These are phyloP conservation scores for Psittacula derbiana DNA, from an alignment of 2,797 vertebrate species.

Conservation along the genomic window DNA sequence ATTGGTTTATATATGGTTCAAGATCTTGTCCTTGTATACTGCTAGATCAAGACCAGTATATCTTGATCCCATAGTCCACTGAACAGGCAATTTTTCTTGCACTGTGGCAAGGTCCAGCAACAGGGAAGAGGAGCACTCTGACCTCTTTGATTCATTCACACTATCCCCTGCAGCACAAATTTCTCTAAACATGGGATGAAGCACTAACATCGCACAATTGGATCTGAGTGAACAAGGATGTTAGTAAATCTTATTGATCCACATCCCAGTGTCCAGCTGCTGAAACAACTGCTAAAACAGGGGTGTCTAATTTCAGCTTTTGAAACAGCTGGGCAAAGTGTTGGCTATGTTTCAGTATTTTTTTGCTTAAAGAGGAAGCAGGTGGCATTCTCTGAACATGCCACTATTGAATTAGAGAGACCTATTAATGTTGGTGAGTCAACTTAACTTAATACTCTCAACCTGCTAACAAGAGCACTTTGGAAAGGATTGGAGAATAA, in stretches of 20 bases:
- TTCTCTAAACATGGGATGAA: constrained; percentile 13
- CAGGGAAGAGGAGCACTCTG: neutral
- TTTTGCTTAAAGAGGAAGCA: constrained; percentile 46
- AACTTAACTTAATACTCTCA: constrained; percentile 63
- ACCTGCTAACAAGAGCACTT: constrained; percentile 53
- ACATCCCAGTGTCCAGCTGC: constrained; percentile 17
- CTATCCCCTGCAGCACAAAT: constrained; percentile 6
- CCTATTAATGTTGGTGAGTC: constrained; percentile 62
- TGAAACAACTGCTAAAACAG: constrained; percentile 40
- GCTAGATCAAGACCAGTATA: neutral
- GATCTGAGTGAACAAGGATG: neutral
- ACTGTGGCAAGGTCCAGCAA: neutral
- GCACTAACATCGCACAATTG: neutral
- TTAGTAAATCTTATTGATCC: constrained; percentile 4
- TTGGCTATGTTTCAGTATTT: neutral
- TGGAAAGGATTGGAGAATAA: constrained; percentile 6
- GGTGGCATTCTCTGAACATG: constrained; percentile 52
- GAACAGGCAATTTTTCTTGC: neutral
- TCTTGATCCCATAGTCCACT: neutral
- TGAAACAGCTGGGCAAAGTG: constrained; percentile 14
- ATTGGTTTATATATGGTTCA: neutral
- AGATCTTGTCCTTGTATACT: neutral
- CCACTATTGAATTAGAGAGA: constrained; percentile 38
- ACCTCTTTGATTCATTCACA: neutral
- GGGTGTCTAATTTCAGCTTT: constrained; percentile 46